A percentile compares a stretch with the other conserved stretches of the same genome.
These are phyloP conservation scores for Sphaerophoria taeniata DNA, from an alignment of 2,888 invertebrate genomes.

Conservation along the genomic window DNA sequence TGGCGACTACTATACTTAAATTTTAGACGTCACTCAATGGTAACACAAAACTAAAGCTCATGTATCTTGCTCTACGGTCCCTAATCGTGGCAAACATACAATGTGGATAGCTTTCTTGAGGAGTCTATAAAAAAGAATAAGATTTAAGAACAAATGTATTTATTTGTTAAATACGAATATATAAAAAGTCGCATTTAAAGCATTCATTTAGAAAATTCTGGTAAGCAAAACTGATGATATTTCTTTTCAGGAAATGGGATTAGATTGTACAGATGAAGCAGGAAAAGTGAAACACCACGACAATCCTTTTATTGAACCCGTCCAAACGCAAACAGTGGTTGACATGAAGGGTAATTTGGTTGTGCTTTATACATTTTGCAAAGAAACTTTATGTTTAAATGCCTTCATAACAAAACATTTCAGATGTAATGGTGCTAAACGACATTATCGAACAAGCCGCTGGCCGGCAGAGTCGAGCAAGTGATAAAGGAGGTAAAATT, in stretches of 20 bases:
- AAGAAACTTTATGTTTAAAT: background rate
- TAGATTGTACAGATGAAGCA: constrained; percentile 90
- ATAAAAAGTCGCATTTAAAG: too few relatives aligned
- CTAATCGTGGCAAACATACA: too few relatives aligned
- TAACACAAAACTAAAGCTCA: too few relatives aligned
- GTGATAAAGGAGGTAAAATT: constrained; percentile 93
- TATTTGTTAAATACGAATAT: too few relatives aligned
- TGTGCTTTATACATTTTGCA: background rate
- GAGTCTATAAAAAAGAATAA: too few relatives aligned
- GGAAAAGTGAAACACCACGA: constrained; percentile 93
- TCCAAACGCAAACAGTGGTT: constrained; percentile 93
- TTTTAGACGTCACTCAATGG: too few relatives aligned
- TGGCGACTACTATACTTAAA: too few relatives aligned
- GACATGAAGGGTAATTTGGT: constrained; percentile 93
- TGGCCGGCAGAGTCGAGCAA: constrained; percentile 92
- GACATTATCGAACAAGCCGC: constrained; percentile 98
- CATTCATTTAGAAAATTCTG: too few relatives aligned
- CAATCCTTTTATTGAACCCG: constrained; percentile 96
- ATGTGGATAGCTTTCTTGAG: too few relatives aligned
- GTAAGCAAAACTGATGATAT: background rate
- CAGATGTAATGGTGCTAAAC: constrained; percentile 98
- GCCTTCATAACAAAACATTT: background rate
- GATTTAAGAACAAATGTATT: too few relatives aligned
- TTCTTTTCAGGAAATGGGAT: constrained; percentile 88
- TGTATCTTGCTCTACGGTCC: too few relatives aligned